Evolutionary conservation across 1,140 invertebrate genomes (phyloP), one percentile per base, ranked within the genome.

Genomic region (Pseudomyrmex flavicornis): DNA sequence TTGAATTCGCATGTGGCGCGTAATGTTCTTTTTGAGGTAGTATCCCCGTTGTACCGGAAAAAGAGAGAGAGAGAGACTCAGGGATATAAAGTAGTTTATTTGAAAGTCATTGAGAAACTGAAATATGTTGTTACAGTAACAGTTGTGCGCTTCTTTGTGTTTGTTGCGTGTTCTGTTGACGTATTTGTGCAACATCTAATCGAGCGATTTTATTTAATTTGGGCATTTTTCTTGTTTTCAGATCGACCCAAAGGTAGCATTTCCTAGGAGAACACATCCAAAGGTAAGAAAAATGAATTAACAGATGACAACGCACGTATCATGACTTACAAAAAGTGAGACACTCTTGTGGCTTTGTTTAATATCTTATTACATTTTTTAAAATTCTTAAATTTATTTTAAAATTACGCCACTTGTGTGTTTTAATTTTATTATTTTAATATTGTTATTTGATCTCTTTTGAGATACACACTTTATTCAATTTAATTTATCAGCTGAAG

Each of bases 231-330:
- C 91, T 93, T 98, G 97, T 98, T 89, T 97, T 35, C 35, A 99
- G 98, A 99, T 99, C 96, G 99, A 99, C 95, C 99, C 99, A 91
- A 99, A 99, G 97, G 98, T 99, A 95, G 99, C 99, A 94, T 99
- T 99, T 96, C 99, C 99, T 89, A 97, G 99, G 95, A 97, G 98
- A 96, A 98, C 98, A 96, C 98, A 99, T 96, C 98, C 98, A 95
- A 99, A 99, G 97, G 98, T 99, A 96, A 97, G 97, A 22, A 61
- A 50, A 65, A 4, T 62, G 12, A 44, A n/a, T 79, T 59, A 0
- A 35, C 35, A 35, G 3, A 52, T 12, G 9, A 50, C 12, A 50
- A 9, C 12, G 48, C 48, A 35, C 26, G 5, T 35, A 35, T 5
- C 26, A 35, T 35, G 26, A 35, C 5, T 7, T 35, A 35, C 5